Evolutionary conservation across 2,797 vertebrate genomes (phyloP), one percentile per base, ranked within the genome.

Genomic region (Nyctibius grandis): DNA sequence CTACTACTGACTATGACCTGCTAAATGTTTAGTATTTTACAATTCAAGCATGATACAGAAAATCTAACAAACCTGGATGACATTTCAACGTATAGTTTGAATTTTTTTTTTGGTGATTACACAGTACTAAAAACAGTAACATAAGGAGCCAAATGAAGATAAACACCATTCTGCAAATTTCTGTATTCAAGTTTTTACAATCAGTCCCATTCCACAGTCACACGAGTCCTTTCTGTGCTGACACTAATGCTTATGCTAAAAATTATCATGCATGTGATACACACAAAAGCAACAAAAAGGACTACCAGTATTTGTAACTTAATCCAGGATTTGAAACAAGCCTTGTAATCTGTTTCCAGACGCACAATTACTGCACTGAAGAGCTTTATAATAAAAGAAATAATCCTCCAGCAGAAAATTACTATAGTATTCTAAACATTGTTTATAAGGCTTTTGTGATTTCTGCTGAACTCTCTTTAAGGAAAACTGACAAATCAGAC

Each of bases 181-280:
- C 60, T 82, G 15, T 33, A 44, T n/a, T 54, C 7, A 74, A 40
- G 22, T 20, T 70, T 63, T 70, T 38, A 67, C 12, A 11, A 59
- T 22, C 42, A 45, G 33, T 54, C 69, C 60, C 81, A 6, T 19
- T 76, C 42, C 42, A 36, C 4, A 31, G 60, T 11, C 47, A 60
- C 54, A 17, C 6, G 12, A 67, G 34, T 81, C 15, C 16, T 53
- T 57, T 81, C 40, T n/a, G 20, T 67, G 18, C 40, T 63, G 48
- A 75, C 16, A 15, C 1, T 75, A 40, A 79, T 23, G 28, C 28
- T 47, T 40, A 14, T 33, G 63, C 51, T 79, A 51, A 76, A 85
- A 79, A 19, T 28, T 44, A 54, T 8, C 81, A 47, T 0, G 0
- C 14, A 21, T 0, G 0, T 45, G 47, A 57, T 23, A 50, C 0